A percentile compares a stretch with the other conserved stretches of the same genome.
phyloP scores from a whole-genome alignment of 1,140 invertebrate species.

The Halictus rubicundus region DNA sequence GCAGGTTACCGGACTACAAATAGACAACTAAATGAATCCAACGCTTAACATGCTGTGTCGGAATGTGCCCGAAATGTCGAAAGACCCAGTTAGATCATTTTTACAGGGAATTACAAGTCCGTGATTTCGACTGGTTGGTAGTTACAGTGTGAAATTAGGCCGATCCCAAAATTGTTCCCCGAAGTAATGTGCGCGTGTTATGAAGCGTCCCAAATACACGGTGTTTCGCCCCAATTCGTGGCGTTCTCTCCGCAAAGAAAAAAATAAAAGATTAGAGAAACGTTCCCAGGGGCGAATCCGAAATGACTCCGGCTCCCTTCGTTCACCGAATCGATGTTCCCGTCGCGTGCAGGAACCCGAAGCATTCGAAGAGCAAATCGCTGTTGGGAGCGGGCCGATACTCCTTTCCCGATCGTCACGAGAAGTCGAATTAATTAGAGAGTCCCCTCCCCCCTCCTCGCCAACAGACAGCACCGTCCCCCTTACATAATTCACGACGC shows the following conservation, averaged over 20 bases:
- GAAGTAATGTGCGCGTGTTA: not conserved
- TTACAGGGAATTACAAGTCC: too few species aligned
- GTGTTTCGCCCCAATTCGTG: not conserved
- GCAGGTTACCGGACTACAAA: too few species aligned
- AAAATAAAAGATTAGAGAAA: not conserved
- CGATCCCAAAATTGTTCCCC: not conserved
- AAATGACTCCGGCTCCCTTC: not conserved
- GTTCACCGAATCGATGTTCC: not conserved
- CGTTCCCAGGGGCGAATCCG: not conserved
- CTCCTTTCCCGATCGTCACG: slow-evolving; percentile 52
- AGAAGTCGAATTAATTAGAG: slow-evolving; percentile 73
- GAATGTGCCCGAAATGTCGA: too few species aligned
- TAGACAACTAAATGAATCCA: too few species aligned
- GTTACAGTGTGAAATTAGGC: not conserved
- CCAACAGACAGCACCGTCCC: slow-evolving; percentile 35
- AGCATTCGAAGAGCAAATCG: slow-evolving; percentile 45
- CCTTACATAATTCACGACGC: slow-evolving; percentile 76
- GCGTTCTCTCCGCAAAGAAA: not conserved
- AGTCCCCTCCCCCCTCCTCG: slow-evolving; percentile 52
- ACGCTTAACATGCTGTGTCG: too few species aligned
- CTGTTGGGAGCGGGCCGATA: slow-evolving; percentile 40
- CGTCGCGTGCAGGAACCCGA: slow-evolving; percentile 51
- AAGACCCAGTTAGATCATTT: too few species aligned
- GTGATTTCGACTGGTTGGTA: too few species aligned
- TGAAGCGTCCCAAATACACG: not conserved